Evolutionary conservation across 53 echinoderm and acorn worm genomes (phyloP).

Genomic region (Zoroaster sp.): DNA sequence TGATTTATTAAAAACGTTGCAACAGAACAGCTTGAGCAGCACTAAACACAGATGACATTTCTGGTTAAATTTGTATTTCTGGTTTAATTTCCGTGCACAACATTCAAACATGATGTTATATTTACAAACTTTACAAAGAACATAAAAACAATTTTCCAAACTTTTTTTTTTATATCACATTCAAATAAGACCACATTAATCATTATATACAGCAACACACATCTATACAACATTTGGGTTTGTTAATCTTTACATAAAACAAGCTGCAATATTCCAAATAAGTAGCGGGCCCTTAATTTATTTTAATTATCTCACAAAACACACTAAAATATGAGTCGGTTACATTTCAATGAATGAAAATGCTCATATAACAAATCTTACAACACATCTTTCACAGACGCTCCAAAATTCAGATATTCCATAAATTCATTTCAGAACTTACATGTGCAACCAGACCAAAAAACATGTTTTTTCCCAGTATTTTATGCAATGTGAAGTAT

Average conservation of each 20-base stretch:
- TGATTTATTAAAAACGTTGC: too few relatives aligned
- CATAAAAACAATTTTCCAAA: constrained; percentile 5
- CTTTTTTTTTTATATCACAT: background rate
- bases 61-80: background rate
- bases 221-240: background rate
- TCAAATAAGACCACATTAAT: background rate
- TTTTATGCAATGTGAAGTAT: too few relatives aligned
- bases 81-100: constrained; percentile 4
- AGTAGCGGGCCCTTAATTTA: background rate
- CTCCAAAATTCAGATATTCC: too few relatives aligned
- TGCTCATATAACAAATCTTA: too few relatives aligned
- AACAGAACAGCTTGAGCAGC: too few relatives aligned
- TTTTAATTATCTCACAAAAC: background rate
- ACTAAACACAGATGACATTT: too few relatives aligned
- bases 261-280: background rate
- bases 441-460: too few relatives aligned
- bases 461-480: too few relatives aligned
- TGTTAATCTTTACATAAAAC: background rate
- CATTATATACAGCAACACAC: background rate
- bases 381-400: too few relatives aligned
- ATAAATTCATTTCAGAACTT: too few relatives aligned
- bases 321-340: too few relatives aligned
- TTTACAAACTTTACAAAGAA: constrained; percentile 40
- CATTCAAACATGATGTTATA: constrained; percentile 53
- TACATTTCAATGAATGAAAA: background rate